Evolutionary conservation across 2,888 invertebrate species (phyloP).

Genomic region (Sericinus montela): DNA sequence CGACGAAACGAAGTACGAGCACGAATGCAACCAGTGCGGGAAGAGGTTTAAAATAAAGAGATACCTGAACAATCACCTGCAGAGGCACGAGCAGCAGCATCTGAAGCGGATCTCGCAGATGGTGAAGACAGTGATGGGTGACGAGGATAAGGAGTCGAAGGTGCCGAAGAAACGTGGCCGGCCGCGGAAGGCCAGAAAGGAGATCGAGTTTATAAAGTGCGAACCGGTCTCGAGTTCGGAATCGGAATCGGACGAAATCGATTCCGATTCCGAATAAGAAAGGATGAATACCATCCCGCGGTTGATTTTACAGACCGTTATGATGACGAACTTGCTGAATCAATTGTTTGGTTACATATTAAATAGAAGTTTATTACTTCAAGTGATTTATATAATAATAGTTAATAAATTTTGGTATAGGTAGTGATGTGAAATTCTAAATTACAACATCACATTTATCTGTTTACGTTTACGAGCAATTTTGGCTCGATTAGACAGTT

Average conservation of each 20-base stretch:
- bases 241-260: slow-evolving; percentile 44
- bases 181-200: slow-evolving; percentile 41
- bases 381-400: no score
- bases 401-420: no score
- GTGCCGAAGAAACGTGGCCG: slow-evolving; percentile 40
- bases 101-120: slow-evolving; percentile 63
- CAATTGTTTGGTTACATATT: no score
- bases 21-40: slow-evolving; percentile 62
- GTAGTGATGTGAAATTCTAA: no score
- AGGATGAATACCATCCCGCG: no score
- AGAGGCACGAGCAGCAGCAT: slow-evolving; percentile 68
- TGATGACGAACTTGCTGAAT: no score
- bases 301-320: no score
- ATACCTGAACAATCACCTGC: slow-evolving; percentile 63
- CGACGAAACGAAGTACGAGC: slow-evolving; percentile 57
- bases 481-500: no score
- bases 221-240: slow-evolving; percentile 63
- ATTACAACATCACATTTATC: no score
- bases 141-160: slow-evolving; percentile 38
- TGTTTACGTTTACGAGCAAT: no score
- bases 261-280: slow-evolving; percentile 37
- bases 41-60: slow-evolving; percentile 68
- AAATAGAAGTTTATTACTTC: no score
- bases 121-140: slow-evolving; percentile 65
- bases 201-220: slow-evolving; percentile 71